Conservation (phyloP, 2,113 vertebrate genomes). For the Phyllostomus hastatus region DNA sequence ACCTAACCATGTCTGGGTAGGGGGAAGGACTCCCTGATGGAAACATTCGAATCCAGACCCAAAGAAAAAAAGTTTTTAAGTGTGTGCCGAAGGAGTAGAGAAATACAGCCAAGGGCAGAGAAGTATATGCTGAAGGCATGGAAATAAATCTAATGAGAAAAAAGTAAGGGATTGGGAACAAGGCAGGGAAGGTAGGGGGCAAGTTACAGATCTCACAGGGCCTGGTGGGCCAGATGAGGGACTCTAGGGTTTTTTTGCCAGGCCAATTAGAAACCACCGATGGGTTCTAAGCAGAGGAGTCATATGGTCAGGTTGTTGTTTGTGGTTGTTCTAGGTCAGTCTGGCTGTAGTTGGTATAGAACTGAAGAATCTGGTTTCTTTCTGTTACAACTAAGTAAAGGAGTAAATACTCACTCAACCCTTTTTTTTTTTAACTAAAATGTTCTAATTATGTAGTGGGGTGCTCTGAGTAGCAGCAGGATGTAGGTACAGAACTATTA, state of each 20-base stretch:
- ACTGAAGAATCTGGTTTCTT: neutral
- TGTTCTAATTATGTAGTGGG: neutral
- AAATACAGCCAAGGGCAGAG: neutral
- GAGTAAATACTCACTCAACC: neutral
- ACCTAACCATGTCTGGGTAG: neutral
- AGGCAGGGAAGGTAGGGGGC: neutral
- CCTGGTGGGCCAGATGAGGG: neutral
- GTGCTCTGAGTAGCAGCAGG: slow-evolving; percentile 1
- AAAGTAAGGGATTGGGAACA: neutral
- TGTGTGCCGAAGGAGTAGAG: neutral
- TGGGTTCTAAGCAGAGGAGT: neutral
- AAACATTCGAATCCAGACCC: neutral
- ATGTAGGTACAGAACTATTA: neutral
- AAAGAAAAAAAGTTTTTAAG: neutral
- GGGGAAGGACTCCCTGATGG: neutral
- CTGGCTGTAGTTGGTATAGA: neutral
- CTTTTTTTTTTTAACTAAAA: neutral
- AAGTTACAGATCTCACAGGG: neutral
- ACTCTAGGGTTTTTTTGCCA: neutral
- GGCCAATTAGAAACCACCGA: neutral
- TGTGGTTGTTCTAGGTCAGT: neutral
- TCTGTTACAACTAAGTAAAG: slow-evolving; percentile 9
- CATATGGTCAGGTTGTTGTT: neutral
- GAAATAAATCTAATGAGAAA: neutral
- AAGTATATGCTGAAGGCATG: neutral